Conservation (phyloP, 2,888 invertebrate species). For the Gisinianus flammeolus region DNA sequence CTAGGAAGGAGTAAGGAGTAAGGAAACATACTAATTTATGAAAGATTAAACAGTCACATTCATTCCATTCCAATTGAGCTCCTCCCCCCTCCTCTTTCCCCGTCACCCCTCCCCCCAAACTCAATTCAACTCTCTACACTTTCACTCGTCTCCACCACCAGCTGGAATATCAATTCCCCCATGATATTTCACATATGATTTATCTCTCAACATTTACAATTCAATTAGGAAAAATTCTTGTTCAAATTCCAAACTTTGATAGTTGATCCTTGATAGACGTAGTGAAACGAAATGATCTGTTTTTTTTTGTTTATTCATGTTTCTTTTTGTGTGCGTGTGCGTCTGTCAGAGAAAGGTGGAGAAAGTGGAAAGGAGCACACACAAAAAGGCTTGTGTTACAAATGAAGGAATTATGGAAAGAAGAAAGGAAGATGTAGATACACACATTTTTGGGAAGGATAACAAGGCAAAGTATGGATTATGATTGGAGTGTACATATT, state of each 20-base stretch:
- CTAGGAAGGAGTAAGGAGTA: no score
- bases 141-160: background rate
- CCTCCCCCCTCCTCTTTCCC: background rate
- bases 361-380: background rate
- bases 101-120: no score
- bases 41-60: background rate
- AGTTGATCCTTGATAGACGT: no score
- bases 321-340: background rate
- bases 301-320: background rate
- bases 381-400: background rate
- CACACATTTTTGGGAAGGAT: background rate
- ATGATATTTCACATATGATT: background rate
- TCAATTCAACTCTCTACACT: no score
- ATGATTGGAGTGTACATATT: no score
- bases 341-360: background rate
- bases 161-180: background rate
- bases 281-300: background rate
- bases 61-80: background rate
- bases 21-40: background rate
- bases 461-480: background rate
- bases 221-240: background rate
- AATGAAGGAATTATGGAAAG: background rate
- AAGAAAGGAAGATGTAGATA: background rate
- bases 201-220: background rate
- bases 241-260: no score